Evolutionary conservation across 2,888 invertebrate species (phyloP).

Genomic region (Eilema griseolum): DNA sequence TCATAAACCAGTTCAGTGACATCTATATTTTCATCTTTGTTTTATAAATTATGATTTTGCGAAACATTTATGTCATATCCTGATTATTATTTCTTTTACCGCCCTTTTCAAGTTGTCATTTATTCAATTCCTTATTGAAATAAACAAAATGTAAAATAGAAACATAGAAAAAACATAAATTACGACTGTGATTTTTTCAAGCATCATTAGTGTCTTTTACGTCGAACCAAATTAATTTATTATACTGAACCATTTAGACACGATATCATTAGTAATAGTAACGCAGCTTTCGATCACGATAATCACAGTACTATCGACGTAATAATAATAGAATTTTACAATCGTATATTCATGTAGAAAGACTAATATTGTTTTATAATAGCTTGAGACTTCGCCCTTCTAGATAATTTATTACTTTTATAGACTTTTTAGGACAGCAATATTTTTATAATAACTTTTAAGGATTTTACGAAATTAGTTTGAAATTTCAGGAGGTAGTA

Average conservation of each 20-base stretch:
- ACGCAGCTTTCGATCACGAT: conserved; percentile 19
- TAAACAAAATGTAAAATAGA: neutral
- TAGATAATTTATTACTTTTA: conserved; percentile 29
- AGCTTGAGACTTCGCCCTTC: conserved; percentile 37
- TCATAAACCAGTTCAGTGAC: conserved; percentile 7
- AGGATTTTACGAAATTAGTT: neutral
- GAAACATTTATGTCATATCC: neutral
- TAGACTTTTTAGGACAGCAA: conserved; percentile 22
- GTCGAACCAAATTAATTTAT: neutral
- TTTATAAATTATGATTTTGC: neutral
- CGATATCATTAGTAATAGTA: neutral
- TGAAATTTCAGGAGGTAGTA: conserved; percentile 5
- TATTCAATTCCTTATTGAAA: neutral
- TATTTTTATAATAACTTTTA: conserved; percentile 25
- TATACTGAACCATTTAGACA: conserved; percentile 11
- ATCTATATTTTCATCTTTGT: conserved; percentile 14
- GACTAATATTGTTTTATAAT: conserved; percentile 48
- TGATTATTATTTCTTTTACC: neutral
- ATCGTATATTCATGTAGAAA: conserved; percentile 52
- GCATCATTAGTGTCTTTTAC: neutral
- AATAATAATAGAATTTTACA: conserved; percentile 42
- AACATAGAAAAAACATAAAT: neutral
- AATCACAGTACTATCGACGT: conserved; percentile 42
- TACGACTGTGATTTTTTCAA: neutral
- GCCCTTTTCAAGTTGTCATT: neutral